Evolutionary conservation across 2,888 invertebrate species (phyloP).

Genomic region (Eupelmus urozonus): DNA sequence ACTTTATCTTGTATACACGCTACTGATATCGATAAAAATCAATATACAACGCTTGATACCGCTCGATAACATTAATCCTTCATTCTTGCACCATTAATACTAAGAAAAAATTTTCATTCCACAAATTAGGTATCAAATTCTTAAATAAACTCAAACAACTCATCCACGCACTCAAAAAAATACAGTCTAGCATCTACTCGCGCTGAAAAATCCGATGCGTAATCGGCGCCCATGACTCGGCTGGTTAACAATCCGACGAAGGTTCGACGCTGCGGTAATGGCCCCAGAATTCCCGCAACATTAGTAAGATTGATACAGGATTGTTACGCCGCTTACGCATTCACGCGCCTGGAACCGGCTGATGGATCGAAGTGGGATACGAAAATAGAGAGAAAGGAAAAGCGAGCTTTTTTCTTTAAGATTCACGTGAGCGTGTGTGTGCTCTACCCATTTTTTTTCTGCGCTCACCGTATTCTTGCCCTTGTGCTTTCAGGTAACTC

Average conservation of each 20-base stretch:
- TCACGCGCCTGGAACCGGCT: neutral
- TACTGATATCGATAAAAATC: too few relatives aligned
- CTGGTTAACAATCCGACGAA: constrained; percentile 17
- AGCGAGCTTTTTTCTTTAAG: constrained; percentile 8
- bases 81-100: too few relatives aligned
- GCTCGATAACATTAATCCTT: too few relatives aligned
- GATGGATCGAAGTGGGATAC: constrained; percentile 13
- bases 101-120: too few relatives aligned
- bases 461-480: neutral
- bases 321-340: neutral
- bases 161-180: too few relatives aligned
- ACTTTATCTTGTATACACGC: too few relatives aligned
- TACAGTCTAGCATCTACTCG: too few relatives aligned
- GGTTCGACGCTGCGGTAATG: constrained; percentile 13
- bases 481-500: constrained; percentile 31
- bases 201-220: too few relatives aligned
- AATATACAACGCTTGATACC: too few relatives aligned
- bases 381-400: neutral
- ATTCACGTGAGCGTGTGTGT: neutral
- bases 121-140: too few relatives aligned
- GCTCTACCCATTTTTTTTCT: neutral
- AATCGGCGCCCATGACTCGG: too few relatives aligned
- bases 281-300: neutral
- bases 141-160: too few relatives aligned
- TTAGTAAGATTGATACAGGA: constrained; percentile 33